A percentile compares a stretch with the other conserved stretches of the same genome.
Conservation (phyloP, 1,140 invertebrate species). For the Drosophila guanche region DNA sequence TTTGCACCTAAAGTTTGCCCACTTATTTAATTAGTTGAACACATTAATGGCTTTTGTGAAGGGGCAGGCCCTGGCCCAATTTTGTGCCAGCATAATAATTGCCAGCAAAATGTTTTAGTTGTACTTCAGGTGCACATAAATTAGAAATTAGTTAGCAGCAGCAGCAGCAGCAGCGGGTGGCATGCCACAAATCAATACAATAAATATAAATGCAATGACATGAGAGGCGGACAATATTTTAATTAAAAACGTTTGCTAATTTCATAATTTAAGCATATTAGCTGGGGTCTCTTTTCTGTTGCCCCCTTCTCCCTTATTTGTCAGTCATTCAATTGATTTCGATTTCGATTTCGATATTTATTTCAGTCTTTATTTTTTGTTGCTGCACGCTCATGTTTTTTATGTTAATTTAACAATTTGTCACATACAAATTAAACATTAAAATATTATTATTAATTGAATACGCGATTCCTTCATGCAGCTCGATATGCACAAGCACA, state of each 20-base stretch:
- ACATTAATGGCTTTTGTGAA: too few species aligned
- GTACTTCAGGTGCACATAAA: slow-evolving; percentile 55
- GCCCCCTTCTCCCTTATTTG: slow-evolving; percentile 26
- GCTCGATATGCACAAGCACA: slow-evolving; percentile 37
- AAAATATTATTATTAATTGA: slow-evolving; percentile 54
- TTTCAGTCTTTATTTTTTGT: slow-evolving; percentile 27
- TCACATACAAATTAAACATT: slow-evolving; percentile 50
- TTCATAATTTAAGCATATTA: slow-evolving; percentile 73
- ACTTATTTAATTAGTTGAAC: too few species aligned
- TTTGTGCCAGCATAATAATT: slow-evolving; percentile 48
- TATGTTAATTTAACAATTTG: slow-evolving; percentile 57
- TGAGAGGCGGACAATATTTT: slow-evolving; percentile 48
- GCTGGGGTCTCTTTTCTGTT: slow-evolving; percentile 12
- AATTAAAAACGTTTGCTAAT: slow-evolving; percentile 73
- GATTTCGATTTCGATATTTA: slow-evolving; percentile 64
- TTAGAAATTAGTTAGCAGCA: slow-evolving; percentile 59
- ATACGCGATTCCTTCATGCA: slow-evolving; percentile 21
- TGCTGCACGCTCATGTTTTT: slow-evolving; percentile 41
- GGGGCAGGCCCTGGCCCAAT: too few species aligned
- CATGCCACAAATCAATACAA: slow-evolving; percentile 62
- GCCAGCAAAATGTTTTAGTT: slow-evolving; percentile 45
- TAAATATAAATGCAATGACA: slow-evolving; percentile 42
- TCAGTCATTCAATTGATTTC: slow-evolving; percentile 64
- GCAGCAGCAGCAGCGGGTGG: slow-evolving; percentile 23
- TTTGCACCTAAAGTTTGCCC: too few species aligned